Percentiles rank a stretch among this genome's conserved stretches.
Evolutionary conservation across 2,113 vertebrate species (phyloP).

Genomic region (Leptocoma aspasia): DNA sequence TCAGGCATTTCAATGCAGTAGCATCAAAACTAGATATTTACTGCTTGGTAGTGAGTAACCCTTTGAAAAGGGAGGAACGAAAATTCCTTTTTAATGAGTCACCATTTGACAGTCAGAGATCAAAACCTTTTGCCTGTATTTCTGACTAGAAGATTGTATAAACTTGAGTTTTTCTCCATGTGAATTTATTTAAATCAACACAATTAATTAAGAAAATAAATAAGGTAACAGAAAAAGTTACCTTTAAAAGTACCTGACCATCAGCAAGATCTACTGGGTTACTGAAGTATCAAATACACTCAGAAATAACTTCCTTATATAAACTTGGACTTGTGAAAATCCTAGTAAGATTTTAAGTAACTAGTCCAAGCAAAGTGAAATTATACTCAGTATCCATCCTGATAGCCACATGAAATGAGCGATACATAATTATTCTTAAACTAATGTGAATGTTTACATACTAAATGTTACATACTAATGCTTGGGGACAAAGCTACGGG

Average conservation of each 20-base stretch:
- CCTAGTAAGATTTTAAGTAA: neutral
- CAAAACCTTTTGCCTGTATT: constrained; percentile 54
- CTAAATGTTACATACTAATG: neutral
- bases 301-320: neutral
- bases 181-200: constrained; percentile 8
- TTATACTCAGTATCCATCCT: neutral
- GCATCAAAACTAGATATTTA: constrained; percentile 61
- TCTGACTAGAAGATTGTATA: constrained; percentile 16
- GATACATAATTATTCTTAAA: neutral
- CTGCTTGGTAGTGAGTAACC: constrained; percentile 41
- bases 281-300: neutral
- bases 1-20: constrained; percentile 29
- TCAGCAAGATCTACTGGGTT: neutral
- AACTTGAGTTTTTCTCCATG: neutral
- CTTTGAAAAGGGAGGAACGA: constrained; percentile 50
- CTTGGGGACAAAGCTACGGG: neutral
- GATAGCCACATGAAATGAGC: neutral
- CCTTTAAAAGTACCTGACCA: neutral
- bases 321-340: neutral
- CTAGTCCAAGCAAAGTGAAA: neutral
- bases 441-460: neutral
- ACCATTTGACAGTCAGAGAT: constrained; percentile 59
- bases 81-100: constrained; percentile 69
- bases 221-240: neutral
- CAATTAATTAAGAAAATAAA: constrained; percentile 12